Base-by-base conservation (phyloP, 1,140 invertebrate species). In the Diploscapter pachys region DNA sequence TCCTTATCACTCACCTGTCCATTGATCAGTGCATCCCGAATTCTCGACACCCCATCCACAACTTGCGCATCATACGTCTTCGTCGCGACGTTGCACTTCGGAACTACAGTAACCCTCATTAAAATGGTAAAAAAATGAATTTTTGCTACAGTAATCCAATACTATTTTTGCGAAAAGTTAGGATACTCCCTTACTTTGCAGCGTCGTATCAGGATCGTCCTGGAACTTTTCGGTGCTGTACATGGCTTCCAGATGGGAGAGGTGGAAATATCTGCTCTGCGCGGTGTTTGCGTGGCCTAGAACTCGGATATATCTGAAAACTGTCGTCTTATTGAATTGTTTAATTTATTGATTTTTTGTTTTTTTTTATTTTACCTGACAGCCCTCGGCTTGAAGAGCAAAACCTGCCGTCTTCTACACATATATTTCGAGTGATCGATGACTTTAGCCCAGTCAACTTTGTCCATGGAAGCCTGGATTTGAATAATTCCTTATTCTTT, bases 391-490 rank as follows among this genome's bases (percentile, higher is more conserved):
- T 91, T 89, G 88, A 99, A 98, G 87, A 94, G 95, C 49, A 98
- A 89, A 86, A 91, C 91, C 88, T 99, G 96, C 94, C 94, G 97
- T n/a, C 94, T 96, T 70, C 96, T 90, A 82, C 96, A 98, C 85
- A 92, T 91, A 87, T 92, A 96, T 68, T 90, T 88, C 69, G 91
- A 91, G 87, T 98, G 92, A 87, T 98, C 94, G 59, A 96, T 90
- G 52, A 98, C 91, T 75, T 91, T 89, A 71, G 93, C 90, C 94
- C 95, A 98, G 86, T 96, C 92, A 86, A 93, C 92, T 86, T 93
- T 91, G 89, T 99, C 93, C 88, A 96, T 93, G 0, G 94, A 96
- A 4, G 96, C 92, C 87, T 98, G 94, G 76, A 99, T 31, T 31
- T 31, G 31, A 31, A 31, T 31, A 31, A 31, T 31, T 31, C 31